Evolutionary conservation across 1,140 invertebrate species (phyloP).

Genomic region (Drosophila parvula): DNA sequence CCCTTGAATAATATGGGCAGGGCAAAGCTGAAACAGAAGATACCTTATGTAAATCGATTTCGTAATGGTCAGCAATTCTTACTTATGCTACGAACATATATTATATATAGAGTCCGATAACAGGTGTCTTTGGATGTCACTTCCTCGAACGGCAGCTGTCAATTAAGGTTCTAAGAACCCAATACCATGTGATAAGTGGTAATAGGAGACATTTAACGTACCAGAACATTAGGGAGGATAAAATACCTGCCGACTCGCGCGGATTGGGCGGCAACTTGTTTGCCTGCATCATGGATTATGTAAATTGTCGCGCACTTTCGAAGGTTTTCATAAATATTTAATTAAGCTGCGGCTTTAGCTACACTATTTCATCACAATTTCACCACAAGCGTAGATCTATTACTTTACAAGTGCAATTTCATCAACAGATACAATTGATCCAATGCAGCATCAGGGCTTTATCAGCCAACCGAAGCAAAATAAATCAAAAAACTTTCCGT

Average conservation of each 20-base stretch:
- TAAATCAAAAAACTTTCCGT: conserved; percentile 44
- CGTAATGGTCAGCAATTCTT: conserved; percentile 3
- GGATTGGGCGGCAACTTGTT: conserved; percentile 67
- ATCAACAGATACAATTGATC: conserved; percentile 1
- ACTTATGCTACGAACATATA: conserved; percentile 39
- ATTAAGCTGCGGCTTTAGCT: not conserved
- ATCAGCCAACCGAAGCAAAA: conserved; percentile 8
- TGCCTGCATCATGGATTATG: conserved; percentile 58
- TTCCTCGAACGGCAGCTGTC: conserved; percentile 12
- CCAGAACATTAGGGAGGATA: conserved; percentile 73
- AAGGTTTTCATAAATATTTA: conserved; percentile 13
- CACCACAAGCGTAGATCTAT: conserved; percentile 14
- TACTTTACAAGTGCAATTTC: not conserved
- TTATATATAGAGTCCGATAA: conserved; percentile 34
- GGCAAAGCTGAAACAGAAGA: conserved; percentile 81
- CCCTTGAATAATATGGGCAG: conserved; percentile 85
- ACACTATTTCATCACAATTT: conserved; percentile 20
- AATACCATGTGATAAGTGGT: conserved; percentile 15
- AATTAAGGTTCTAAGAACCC: conserved; percentile 1
- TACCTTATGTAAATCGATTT: conserved; percentile 20
- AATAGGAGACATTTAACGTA: conserved; percentile 34
- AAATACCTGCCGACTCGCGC: conserved; percentile 59
- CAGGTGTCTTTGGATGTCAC: conserved; percentile 39
- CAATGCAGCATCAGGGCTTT: conserved; percentile 18
- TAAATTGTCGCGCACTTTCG: conserved; percentile 20